Base-by-base conservation (phyloP, 2,797 vertebrate species). In the Xenopus petersii region DNA sequence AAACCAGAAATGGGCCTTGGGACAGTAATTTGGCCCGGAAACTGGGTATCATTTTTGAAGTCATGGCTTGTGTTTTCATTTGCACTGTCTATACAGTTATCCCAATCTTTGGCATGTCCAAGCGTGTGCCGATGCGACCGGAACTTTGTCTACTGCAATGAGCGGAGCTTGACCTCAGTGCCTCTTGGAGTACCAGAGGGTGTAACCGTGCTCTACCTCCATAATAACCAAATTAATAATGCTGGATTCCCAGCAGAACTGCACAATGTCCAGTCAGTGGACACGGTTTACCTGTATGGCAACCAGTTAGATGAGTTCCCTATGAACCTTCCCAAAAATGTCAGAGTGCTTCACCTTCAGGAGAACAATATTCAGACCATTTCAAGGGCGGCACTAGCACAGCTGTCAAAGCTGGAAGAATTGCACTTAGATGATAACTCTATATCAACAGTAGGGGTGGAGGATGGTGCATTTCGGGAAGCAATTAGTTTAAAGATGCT, bases 311-410 rank as follows among this genome's bases (percentile, higher is more conserved):
- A 97, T 17, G 96, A 98, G 80, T 98, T 98, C 82, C 96, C 96
- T 67, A 88, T 97, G 87, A 98, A 98, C 87, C 89, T 98, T 54
- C 96, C 96, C 75, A 95, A 93, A 89, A 97, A 96, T 12, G 92
- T 96, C 69, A 88, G 87, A 69, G 90, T 97, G 81, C 94, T 98
- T 64, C 96, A 98, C 80, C 83, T 98, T 85, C 96, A 99, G 87
- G 96, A 98, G 86, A 98, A 98, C 88, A 98, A 98, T 84, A 97
- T 98, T 80, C 95, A 97, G 88, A 97, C 95, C 33, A 95, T 98
- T 82, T 96, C 98, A 6, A 89, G 92, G 70, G 93, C 88, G 0
- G 95, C 96, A 10, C 89, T 98, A 24, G 93, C 92, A 56, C 95
- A 97, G 87, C 93, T 98, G 67, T 85, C 94, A 73, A 94, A 93